A percentile compares a stretch with the other conserved stretches of the same genome.
Evolutionary conservation across 2,888 invertebrate genomes (phyloP).

Genomic region (Hirtodrosophila confusa): DNA sequence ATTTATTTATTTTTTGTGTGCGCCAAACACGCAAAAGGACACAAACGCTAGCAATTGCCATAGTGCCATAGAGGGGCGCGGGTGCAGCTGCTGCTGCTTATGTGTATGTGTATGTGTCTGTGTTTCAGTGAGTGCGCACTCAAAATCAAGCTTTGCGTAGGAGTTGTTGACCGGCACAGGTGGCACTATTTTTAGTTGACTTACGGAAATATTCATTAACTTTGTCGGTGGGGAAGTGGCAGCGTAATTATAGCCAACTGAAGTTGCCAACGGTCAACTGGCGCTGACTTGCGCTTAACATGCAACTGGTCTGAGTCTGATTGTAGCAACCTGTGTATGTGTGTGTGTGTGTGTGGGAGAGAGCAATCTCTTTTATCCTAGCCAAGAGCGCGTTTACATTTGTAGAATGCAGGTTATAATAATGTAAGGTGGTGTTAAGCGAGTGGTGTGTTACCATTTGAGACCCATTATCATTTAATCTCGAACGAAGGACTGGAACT

Average conservation of each 20-base stretch:
- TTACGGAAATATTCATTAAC: constrained; percentile 49
- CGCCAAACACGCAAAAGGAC: constrained; percentile 63
- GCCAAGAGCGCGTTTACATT: constrained; percentile 7
- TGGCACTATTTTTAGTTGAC: constrained; percentile 51
- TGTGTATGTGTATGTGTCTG: constrained; percentile 14
- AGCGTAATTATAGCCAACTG: constrained; percentile 53
- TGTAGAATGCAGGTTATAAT: background rate
- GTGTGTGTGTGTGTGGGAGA: constrained; percentile 1
- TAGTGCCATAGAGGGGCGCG: constrained; percentile 12
- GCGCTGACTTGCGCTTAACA: constrained; percentile 52
- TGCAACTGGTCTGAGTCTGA: constrained; percentile 62
- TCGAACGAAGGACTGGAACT: too few species aligned
- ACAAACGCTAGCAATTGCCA: constrained; percentile 18
- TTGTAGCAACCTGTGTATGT: constrained; percentile 4
- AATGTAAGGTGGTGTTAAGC: too few species aligned
- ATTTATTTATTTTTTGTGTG: constrained; percentile 64
- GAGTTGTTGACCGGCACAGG: constrained; percentile 56
- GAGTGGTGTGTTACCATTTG: too few species aligned
- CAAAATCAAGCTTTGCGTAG: constrained; percentile 17
- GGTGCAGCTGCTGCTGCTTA: constrained; percentile 9
- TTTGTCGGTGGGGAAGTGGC: constrained; percentile 9
- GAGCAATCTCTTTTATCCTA: constrained; percentile 37
- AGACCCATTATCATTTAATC: too few species aligned
- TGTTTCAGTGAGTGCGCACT: constrained; percentile 17
- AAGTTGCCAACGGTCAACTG: constrained; percentile 10